phyloP scores from a whole-genome alignment of 2,797 vertebrate species.

The Gymnothorax reevesii region DNA sequence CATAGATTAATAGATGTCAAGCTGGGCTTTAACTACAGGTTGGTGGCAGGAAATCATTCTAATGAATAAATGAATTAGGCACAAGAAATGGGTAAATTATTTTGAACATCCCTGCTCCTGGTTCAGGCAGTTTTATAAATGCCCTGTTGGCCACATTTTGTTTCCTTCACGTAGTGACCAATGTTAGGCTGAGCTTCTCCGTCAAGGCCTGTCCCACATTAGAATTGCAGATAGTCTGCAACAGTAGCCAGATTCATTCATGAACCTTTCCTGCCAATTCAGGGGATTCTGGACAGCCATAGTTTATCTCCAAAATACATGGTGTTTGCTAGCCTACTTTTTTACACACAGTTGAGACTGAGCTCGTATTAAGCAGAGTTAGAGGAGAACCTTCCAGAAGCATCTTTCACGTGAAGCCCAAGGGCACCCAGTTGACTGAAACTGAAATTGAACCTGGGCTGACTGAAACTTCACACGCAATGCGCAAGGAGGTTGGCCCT shows the following conservation, averaged over 20 bases:
- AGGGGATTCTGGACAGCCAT: too few relatives aligned
- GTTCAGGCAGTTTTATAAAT: neutral
- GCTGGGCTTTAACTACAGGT: conserved; percentile 5
- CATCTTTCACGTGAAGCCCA: too few relatives aligned
- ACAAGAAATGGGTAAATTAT: neutral
- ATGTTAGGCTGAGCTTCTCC: neutral
- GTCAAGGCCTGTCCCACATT: neutral
- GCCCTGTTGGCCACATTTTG: neutral
- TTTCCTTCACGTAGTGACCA: neutral
- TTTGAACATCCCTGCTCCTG: neutral
- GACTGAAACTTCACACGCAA: neutral
- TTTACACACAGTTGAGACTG: too few relatives aligned
- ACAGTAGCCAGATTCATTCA: neutral
- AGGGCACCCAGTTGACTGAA: too few relatives aligned
- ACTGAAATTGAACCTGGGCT: too few relatives aligned
- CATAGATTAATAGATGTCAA: neutral
- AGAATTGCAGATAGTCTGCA: neutral
- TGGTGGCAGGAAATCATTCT: conserved; percentile 15
- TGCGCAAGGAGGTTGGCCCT: neutral
- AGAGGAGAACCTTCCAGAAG: too few relatives aligned
- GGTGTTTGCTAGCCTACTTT: too few relatives aligned
- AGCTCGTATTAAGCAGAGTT: too few relatives aligned
- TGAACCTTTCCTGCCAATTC: neutral
- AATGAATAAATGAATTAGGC: conserved; percentile 19
- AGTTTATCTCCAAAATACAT: neutral